Evolutionary conservation across 1,140 invertebrate species (phyloP).

Genomic region (Eubasilissa regina): DNA sequence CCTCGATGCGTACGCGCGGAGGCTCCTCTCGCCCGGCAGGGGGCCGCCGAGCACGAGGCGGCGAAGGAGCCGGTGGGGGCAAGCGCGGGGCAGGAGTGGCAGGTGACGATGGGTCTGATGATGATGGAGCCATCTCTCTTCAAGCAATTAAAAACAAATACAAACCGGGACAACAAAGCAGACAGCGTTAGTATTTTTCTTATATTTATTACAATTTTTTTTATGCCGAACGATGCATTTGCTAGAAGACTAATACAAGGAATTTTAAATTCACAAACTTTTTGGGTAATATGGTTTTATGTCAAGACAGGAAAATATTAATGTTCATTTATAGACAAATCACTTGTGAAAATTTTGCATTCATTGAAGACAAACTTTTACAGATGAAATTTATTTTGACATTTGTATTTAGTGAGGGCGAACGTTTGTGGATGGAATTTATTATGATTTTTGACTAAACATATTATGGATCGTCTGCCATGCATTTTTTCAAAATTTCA

Average conservation of each 20-base stretch:
- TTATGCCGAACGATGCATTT: background rate
- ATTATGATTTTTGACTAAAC: no score
- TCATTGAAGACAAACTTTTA: no score
- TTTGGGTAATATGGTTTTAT: no score
- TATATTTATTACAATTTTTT: background rate
- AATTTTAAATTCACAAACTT: no score
- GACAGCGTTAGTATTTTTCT: constrained; percentile 63
- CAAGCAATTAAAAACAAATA: constrained; percentile 96
- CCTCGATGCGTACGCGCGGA: constrained; percentile 83
- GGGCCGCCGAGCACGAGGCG: constrained; percentile 76
- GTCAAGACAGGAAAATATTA: no score
- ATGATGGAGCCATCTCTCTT: constrained; percentile 92
- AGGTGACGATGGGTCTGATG: constrained; percentile 90
- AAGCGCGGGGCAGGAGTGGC: constrained; percentile 67
- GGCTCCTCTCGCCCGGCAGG: constrained; percentile 72
- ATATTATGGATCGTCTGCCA: no score
- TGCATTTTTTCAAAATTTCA: no score
- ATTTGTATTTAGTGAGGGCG: no score
- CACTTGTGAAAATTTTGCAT: no score
- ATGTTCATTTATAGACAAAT: no score
- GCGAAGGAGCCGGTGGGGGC: constrained; percentile 73
- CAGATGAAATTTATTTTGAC: no score
- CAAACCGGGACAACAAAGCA: constrained; percentile 74
- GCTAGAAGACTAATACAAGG: background rate
- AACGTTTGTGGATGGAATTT: no score